These are phyloP conservation scores for Phania funesta DNA, from an alignment of 2,888 invertebrate species.

Conservation along the genomic window DNA sequence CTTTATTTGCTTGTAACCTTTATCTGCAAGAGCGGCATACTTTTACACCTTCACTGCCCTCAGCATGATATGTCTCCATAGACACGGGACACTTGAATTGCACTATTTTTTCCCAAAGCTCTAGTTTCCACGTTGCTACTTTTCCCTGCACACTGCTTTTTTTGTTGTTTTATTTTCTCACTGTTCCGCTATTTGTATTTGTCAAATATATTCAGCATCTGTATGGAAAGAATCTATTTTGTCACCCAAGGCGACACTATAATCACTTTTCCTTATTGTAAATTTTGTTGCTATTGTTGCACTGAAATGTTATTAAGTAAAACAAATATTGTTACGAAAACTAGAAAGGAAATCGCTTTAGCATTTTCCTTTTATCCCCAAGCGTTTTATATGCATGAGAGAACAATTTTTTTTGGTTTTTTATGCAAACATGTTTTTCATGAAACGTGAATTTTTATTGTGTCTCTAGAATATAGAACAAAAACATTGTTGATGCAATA, in stretches of 20 bases:
- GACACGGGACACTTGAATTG: too few relatives aligned
- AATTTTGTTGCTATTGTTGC: slow-evolving; percentile 4
- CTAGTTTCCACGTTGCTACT: too few relatives aligned
- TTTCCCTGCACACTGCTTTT: too few relatives aligned
- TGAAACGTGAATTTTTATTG: neutral
- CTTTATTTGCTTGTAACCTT: too few relatives aligned
- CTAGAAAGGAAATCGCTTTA: slow-evolving; percentile 2
- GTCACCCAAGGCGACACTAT: slow-evolving; percentile 15
- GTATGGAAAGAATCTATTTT: neutral
- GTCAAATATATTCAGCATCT: slow-evolving; percentile 18
- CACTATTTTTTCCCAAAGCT: too few relatives aligned
- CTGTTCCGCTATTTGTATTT: neutral
- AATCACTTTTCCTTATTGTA: slow-evolving; percentile 1
- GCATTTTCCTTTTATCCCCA: slow-evolving; percentile 27
- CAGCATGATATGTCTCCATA: too few relatives aligned
- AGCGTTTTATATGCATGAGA: slow-evolving; percentile 16
- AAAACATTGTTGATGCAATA: slow-evolving; percentile 6
- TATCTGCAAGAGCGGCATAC: too few relatives aligned
- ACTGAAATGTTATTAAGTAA: slow-evolving; percentile 24
- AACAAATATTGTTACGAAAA: slow-evolving; percentile 18
- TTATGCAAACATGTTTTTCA: neutral
- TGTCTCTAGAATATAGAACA: neutral
- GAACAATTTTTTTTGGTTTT: neutral
- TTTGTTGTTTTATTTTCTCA: too few relatives aligned
- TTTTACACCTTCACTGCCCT: too few relatives aligned